Evolutionary conservation across 2,797 vertebrate genomes (phyloP).

Genomic region (Myripristis jacobus): DNA sequence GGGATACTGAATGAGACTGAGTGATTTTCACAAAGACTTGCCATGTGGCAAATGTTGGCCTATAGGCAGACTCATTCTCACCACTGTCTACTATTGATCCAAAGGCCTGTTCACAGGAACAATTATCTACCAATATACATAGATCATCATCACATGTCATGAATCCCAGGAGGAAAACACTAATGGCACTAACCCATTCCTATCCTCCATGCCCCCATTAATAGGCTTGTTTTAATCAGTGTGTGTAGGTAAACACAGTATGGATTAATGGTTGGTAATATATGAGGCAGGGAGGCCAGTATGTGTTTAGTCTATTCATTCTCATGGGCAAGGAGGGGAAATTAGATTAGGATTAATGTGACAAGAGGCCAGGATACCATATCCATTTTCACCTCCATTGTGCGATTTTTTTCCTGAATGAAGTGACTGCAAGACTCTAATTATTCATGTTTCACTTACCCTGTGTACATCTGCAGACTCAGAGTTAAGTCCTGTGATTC

Average conservation of each 20-base stretch:
- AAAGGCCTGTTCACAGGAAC: constrained; percentile 42
- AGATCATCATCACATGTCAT: constrained; percentile 47
- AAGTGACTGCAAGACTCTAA: neutral
- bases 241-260: neutral
- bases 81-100: constrained; percentile 73
- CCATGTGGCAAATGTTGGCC: constrained; percentile 20
- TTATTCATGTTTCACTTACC: constrained; percentile 6
- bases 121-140: constrained; percentile 61
- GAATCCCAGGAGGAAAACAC: constrained; percentile 30
- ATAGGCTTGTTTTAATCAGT: neutral
- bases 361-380: too few species aligned
- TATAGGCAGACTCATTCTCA: constrained; percentile 35
- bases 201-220: neutral
- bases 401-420: constrained; percentile 4
- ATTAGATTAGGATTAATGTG: neutral
- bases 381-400: too few species aligned
- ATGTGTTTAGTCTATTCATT: constrained; percentile 7
- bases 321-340: neutral
- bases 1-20: constrained; percentile 30
- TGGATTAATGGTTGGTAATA: neutral
- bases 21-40: constrained; percentile 6
- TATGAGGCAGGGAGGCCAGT: neutral
- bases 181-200: constrained; percentile 30
- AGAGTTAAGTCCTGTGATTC: constrained; percentile 8
- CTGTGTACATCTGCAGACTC: constrained; percentile 4